A percentile compares a stretch with the other conserved stretches of the same genome.
Conservation (phyloP, 2,797 vertebrate species). For the Tinamus major region DNA sequence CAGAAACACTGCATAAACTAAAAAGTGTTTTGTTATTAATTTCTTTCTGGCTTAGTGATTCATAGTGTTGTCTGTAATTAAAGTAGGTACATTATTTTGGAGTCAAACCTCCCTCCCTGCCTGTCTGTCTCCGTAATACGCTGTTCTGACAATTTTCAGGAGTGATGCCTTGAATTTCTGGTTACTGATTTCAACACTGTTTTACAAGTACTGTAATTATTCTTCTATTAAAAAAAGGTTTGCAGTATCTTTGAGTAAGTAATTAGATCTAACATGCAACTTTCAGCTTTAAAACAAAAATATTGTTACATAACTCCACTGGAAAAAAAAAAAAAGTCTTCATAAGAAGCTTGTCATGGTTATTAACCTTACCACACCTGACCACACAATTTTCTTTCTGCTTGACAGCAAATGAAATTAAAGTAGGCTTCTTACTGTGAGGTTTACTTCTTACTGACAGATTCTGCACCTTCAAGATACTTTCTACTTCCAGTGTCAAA, state of each 20-base stretch:
- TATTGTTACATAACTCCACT: rapidly evolving
- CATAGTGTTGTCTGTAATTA: neutral
- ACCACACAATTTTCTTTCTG: neutral
- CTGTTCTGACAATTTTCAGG: too few species aligned
- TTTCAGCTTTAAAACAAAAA: neutral
- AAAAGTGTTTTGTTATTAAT: neutral
- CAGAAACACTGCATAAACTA: neutral
- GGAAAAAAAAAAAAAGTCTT: neutral
- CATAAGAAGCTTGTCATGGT: neutral
- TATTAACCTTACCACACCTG: neutral
- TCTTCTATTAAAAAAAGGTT: too few species aligned
- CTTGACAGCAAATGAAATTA: neutral
- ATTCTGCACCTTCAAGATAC: neutral
- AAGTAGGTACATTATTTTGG: neutral
- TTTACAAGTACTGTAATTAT: too few species aligned
- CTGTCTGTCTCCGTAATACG: too few species aligned
- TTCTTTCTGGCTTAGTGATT: neutral
- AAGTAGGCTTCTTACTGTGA: neutral
- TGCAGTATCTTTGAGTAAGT: neutral
- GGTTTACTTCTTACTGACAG: neutral
- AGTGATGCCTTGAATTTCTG: too few species aligned
- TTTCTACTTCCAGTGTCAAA: neutral
- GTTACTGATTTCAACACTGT: too few species aligned
- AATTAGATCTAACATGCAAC: neutral
- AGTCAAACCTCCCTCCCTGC: too few species aligned